Evolutionary conservation across 2,888 invertebrate species (phyloP).

Genomic region (Chrysolina oricalcia): DNA sequence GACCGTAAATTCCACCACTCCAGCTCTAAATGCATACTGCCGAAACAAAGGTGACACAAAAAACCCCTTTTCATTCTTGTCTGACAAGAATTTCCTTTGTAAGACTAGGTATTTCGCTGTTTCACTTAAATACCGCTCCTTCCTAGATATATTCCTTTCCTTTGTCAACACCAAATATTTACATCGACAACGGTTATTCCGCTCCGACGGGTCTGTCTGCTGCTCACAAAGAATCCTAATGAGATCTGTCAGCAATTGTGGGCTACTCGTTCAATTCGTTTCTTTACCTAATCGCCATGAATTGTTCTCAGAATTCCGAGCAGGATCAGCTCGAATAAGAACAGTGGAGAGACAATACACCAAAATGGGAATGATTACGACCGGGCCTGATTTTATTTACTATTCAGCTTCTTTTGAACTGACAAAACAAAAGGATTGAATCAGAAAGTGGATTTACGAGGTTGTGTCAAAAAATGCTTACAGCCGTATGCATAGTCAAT

Average conservation of each 20-base stretch:
- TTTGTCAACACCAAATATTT: constrained; percentile 49
- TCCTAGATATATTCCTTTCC: constrained; percentile 35
- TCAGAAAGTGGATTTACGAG: too few relatives aligned
- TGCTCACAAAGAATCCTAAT: constrained; percentile 34
- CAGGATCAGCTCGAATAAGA: constrained; percentile 9
- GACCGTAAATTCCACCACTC: constrained; percentile 2
- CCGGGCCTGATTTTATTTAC: too few relatives aligned
- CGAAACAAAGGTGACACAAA: constrained; percentile 3
- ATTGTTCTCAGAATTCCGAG: constrained; percentile 15
- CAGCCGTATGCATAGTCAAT: too few relatives aligned
- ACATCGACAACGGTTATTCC: constrained; percentile 36
- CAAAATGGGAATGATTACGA: too few relatives aligned
- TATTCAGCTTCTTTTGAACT: too few relatives aligned
- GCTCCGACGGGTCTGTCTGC: constrained; percentile 4
- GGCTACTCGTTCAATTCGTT: constrained; percentile 39
- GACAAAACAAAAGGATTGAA: too few relatives aligned
- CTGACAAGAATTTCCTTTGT: constrained; percentile 31
- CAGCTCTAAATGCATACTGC: constrained; percentile 13
- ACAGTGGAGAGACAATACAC: neutral
- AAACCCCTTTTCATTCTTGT: constrained; percentile 11
- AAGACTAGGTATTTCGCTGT: constrained; percentile 35
- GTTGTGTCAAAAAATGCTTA: too few relatives aligned
- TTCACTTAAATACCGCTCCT: constrained; percentile 40
- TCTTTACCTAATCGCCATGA: constrained; percentile 9
- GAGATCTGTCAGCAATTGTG: constrained; percentile 26